Percentiles rank a stretch among this genome's conserved stretches.
Conservation (phyloP, 2,888 invertebrate genomes). For the Ophraella communa region DNA sequence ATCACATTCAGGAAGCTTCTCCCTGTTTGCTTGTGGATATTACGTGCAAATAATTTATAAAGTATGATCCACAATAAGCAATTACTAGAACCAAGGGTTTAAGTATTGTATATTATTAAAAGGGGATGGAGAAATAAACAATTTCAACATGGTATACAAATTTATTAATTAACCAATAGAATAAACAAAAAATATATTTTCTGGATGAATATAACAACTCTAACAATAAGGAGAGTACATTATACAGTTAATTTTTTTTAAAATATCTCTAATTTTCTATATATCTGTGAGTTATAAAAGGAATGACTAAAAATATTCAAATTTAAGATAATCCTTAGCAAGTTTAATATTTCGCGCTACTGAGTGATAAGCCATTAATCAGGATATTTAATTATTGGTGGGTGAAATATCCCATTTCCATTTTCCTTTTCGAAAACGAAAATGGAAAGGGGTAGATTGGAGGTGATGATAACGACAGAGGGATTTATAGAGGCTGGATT, state of each 20-base stretch:
- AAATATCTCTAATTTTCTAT: no score
- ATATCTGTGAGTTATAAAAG: no score
- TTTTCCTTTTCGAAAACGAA: slow-evolving; percentile 39
- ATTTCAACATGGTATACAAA: not conserved
- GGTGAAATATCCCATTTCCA: slow-evolving; percentile 52
- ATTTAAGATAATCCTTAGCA: not conserved
- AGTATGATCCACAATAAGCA: not conserved
- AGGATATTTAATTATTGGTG: slow-evolving; percentile 54
- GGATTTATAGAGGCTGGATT: slow-evolving; percentile 35
- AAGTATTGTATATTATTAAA: not conserved
- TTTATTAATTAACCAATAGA: no score
- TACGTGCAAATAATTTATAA: not conserved
- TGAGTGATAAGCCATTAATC: slow-evolving; percentile 48
- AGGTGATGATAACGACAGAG: slow-evolving; percentile 44
- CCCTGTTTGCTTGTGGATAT: not conserved
- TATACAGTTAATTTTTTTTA: not conserved
- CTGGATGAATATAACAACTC: no score
- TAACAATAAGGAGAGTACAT: no score
- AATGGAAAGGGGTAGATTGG: slow-evolving; percentile 45
- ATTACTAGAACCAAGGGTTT: not conserved
- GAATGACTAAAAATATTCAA: no score
- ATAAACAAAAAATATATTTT: not conserved
- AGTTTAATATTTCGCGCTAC: slow-evolving; percentile 18
- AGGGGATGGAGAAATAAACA: not conserved
- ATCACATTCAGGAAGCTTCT: not conserved